Evolutionary conservation across 2,113 vertebrate genomes (phyloP).

Genomic region (Himantopus leucocephalus): DNA sequence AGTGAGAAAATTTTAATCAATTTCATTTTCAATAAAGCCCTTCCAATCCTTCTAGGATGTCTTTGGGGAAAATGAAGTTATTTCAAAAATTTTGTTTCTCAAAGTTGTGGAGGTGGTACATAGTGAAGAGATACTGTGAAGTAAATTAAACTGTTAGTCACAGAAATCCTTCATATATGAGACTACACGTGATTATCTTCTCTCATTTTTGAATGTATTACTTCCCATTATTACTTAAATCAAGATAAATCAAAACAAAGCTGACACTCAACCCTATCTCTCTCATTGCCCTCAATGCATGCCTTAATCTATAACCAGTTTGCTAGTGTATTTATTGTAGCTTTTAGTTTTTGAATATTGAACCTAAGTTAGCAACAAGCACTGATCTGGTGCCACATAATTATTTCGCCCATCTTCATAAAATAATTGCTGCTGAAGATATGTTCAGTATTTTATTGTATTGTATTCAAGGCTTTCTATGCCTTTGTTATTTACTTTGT

Average conservation of each 20-base stretch:
- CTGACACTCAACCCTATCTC: accelerated
- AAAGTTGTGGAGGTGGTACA: not conserved
- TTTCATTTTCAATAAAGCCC: not conserved
- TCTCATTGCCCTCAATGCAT: not conserved
- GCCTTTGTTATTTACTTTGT: not conserved
- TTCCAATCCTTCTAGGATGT: not conserved
- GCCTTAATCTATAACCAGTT: not conserved
- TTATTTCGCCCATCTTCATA: not conserved
- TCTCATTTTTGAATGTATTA: not conserved
- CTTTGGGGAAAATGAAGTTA: not conserved
- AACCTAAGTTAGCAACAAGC: not conserved
- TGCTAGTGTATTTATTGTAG: not conserved
- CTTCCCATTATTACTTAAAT: not conserved
- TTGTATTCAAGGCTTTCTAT: not conserved
- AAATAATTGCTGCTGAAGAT: not conserved
- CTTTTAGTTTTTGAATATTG: not conserved
- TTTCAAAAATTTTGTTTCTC: not conserved
- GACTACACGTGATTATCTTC: not conserved
- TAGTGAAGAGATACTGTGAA: not conserved
- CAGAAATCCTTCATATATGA: not conserved
- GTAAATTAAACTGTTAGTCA: not conserved
- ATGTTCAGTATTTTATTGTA: not conserved
- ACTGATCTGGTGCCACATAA: not conserved
- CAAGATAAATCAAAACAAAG: not conserved
- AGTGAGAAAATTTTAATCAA: not conserved